These are phyloP conservation scores for roundworm (Caenorhabditis elegans) DNA, from an alignment of 1,140 invertebrate genomes.

Conservation along the genomic window DNA sequence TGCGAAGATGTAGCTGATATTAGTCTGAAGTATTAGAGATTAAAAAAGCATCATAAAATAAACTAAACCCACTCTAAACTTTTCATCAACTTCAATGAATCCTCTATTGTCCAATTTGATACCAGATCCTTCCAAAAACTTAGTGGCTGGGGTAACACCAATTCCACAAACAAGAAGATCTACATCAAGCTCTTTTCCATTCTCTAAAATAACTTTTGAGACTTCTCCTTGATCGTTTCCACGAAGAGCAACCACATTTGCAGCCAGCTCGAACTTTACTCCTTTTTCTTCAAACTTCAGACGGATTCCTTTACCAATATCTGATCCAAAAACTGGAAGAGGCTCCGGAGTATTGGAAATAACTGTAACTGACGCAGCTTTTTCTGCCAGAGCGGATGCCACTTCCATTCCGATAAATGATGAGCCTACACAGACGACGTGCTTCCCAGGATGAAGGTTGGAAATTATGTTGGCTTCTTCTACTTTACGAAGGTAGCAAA, in stretches of 20 bases:
- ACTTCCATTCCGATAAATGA: conserved; percentile 47
- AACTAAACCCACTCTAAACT: conserved; percentile 39
- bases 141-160: conserved; percentile 33
- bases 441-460: conserved; percentile 18
- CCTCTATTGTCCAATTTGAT: conserved; percentile 34
- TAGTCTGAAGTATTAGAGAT: conserved; percentile 39
- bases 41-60: too few species aligned
- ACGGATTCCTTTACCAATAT: conserved; percentile 39
- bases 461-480: conserved; percentile 29
- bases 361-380: conserved; percentile 40
- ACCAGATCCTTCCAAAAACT: conserved; percentile 20
- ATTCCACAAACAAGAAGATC: conserved; percentile 39
- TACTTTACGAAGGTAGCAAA: conserved; percentile 13
- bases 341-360: conserved; percentile 31
- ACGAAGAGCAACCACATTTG: conserved; percentile 13
- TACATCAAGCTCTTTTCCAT: conserved; percentile 15
- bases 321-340: conserved; percentile 35
- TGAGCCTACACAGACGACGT: conserved; percentile 39
- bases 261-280: not conserved
- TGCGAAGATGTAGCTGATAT: conserved; percentile 20
- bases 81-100: conserved; percentile 40
- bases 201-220: not conserved
- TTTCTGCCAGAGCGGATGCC: conserved; percentile 12
- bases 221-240: conserved; percentile 26
- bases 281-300: conserved; percentile 40